Base-by-base conservation (phyloP, 1,140 invertebrate genomes). In the Temnothorax nylanderi region DNA sequence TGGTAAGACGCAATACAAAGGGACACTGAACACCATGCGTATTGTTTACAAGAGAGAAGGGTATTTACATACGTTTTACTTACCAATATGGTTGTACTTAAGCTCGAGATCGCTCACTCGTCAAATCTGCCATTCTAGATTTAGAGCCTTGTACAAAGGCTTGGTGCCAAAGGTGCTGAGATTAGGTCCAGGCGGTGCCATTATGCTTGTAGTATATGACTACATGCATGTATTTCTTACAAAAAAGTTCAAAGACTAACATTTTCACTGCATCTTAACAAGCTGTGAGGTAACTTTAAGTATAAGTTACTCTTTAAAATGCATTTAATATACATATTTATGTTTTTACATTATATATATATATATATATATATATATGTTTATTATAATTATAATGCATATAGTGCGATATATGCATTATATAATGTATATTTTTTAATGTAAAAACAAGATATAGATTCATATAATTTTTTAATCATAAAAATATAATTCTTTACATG, bases 161-260 rank as follows among this genome's bases (percentile, higher is more conserved):
- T 95, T 99, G 7, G 89, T 98, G 64, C 98, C 99, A 13, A 99
- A 99, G 95, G 96, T 99, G 0, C 95, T 99, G 92, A 96, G 98
- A 91, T 94, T 99, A 65, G 98, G 98, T 18, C 98, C 98, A 37
- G 98, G 98, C 51, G 98, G 98, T 21, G 98, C 98, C 7, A 98
- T 99, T 56, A 98, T 99, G 98, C 95, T 99, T 56, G 96, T 99
- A 10, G 98, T 98, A 26, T 99, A 98, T 89, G 98, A 98, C 89
- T 97, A 98, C 90, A 96, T 97, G 77, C 97, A 98, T 86, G 44
- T 64, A 77, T 90, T 90, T 88, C 76, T 77, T 80, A 88, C 34
- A 0, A 75, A 62, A 16, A 88, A 58, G 51, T 41, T 58, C 3
- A 80, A 75, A 67, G 26, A 82, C 32, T 82, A 74, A 26, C 6